Evolutionary conservation across 1,140 invertebrate species (phyloP), one percentile per base, ranked within the genome.

Genomic region (Pseudomyrmex dendroicus): DNA sequence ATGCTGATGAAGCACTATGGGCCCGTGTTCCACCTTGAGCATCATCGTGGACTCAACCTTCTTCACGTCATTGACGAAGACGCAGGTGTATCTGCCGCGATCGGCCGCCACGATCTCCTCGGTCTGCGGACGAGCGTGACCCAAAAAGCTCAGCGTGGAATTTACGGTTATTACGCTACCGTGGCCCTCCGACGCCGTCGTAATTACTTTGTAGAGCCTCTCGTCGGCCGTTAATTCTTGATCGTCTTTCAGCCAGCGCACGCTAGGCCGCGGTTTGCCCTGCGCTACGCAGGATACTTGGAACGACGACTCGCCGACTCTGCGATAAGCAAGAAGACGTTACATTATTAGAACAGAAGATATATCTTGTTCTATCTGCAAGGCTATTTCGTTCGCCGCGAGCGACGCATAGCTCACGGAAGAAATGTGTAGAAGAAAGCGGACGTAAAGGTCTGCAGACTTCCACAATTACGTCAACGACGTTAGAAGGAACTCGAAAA

Each of bases 1-100:
- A 91, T 98, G 97, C 80, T 97, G 96, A 91, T 97, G 97, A 12
- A 98, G 95, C 5, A 97, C 95, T 85, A 98, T 97, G 1, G 98
- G 98, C 91, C 97, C 96, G 94, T 98, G 98, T 95, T 98, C 97
- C 88, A 99, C 97, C 90, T 97, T 96, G 46, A 99, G 94, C 93
- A 98, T 97, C 97, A 98, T 98, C 70, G 96, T 97, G 1, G 97
- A 97, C 89, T 98, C 97, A 10, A 97, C 96, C 91, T 96, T 96
- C 89, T 97, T 98, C 2, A 98, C 97, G 91, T 98, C 97, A 90
- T 99, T 99, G 89, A 97, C 96, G 92, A 98, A 98, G 10, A 97
- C 95, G 92, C 98, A 99, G 3, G 97, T 96, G 93, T 98, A 99
- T 20, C 97, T 95, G 17, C 98, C 98, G 20, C 98, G 95, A 93